phyloP scores from a whole-genome alignment of 2,888 invertebrate genomes.

The Notodonta dromedarius region DNA sequence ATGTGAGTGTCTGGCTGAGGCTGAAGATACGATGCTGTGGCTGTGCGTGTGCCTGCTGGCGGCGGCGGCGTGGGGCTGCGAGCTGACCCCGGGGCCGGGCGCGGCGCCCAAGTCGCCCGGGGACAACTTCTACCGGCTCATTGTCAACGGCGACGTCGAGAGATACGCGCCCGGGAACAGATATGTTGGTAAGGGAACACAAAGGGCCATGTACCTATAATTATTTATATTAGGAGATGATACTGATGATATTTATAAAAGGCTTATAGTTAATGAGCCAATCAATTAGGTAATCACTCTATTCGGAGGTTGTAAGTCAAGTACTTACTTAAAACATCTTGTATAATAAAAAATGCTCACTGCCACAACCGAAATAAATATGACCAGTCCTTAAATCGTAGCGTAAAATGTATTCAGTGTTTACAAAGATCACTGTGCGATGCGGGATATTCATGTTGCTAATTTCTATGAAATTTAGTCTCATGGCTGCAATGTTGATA shows the following conservation, averaged over 20 bases:
- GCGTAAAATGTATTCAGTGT: no score
- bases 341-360: no score
- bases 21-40: conserved; percentile 22
- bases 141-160: conserved; percentile 90
- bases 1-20: not conserved
- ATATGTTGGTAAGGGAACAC: conserved; percentile 87
- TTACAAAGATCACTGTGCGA: not conserved
- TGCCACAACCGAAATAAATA: no score
- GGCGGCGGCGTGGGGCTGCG: conserved; percentile 60
- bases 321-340: no score
- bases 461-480: not conserved
- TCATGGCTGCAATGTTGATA: not conserved
- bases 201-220: not conserved
- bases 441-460: not conserved
- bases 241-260: no score
- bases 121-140: conserved; percentile 93
- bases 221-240: not conserved
- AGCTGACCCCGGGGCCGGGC: conserved; percentile 62
- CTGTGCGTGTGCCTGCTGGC: conserved; percentile 32
- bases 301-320: no score
- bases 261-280: no score
- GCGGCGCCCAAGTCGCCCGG: conserved; percentile 86
- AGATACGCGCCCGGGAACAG: conserved; percentile 93
- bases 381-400: no score
- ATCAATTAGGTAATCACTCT: no score